phyloP scores from a whole-genome alignment of 2,113 vertebrate species.

The Arothron firmamentum region DNA sequence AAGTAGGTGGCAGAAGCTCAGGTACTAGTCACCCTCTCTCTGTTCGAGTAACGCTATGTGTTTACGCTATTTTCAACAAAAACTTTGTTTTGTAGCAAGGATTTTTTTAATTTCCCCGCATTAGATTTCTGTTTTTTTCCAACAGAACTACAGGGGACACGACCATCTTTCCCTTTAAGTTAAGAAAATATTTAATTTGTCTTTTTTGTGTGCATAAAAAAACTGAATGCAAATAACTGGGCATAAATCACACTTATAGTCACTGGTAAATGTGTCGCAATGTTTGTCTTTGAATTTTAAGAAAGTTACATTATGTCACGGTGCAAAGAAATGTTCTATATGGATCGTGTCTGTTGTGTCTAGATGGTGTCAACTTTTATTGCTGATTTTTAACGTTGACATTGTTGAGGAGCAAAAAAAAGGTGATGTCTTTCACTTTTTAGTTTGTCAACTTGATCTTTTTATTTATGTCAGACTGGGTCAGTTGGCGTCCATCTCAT shows the following conservation, averaged over 20 bases:
- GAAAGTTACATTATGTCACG: neutral
- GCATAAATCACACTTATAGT: neutral
- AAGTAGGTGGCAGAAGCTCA: conserved; percentile 35
- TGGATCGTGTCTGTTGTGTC: conserved; percentile 4
- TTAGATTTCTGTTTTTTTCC: conserved; percentile 1
- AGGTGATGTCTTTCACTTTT: conserved; percentile 14
- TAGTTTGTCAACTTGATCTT: conserved; percentile 19
- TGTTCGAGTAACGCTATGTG: conserved; percentile 8
- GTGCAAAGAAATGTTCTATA: conserved; percentile 13
- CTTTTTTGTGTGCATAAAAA: conserved; percentile 17
- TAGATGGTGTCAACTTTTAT: conserved; percentile 3
- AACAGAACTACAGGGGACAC: neutral
- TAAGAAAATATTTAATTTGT: conserved; percentile 7
- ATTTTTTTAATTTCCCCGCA: neutral
- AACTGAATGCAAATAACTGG: neutral
- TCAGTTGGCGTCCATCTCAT: conserved; percentile 24
- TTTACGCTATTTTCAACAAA: neutral
- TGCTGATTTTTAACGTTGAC: conserved; percentile 5
- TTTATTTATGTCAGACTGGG: conserved; percentile 29
- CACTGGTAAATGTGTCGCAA: conserved; percentile 11
- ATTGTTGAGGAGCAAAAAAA: neutral
- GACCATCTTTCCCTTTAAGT: conserved; percentile 5
- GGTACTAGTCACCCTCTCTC: conserved; percentile 29
- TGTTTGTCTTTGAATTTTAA: conserved; percentile 8
- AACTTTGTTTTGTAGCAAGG: no score